Evolutionary conservation across 2,113 vertebrate species (phyloP), one percentile per base, ranked within the genome.

Genomic region (Excalfactoria chinensis): DNA sequence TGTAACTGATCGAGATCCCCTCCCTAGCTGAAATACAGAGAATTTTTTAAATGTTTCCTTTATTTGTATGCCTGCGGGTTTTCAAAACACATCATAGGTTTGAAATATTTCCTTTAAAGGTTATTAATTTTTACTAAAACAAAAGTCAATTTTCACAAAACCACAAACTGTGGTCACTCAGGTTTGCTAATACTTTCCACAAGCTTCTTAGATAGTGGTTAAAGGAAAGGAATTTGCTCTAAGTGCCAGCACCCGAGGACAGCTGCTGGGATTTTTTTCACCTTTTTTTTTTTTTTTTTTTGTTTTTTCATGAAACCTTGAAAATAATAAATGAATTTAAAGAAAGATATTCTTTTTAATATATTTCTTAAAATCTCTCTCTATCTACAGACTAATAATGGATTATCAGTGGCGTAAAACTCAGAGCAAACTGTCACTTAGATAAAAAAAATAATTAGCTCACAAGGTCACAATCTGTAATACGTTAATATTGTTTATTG

Each of bases 81-180:
- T 84, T 81, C 67, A 72, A 94, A 84, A 56, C 30, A 51, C 1
- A 0, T 21, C 20, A 25, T 9, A 4, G 4, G 19, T 77, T 83
- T 68, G 64, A 91, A 95, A 74, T 70, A 70, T 75, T 88, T 71
- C 35, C 91, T 91, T 60, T 49, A 68, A 72, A 76, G 9, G 4
- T 63, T 53, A 66, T 41, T 30, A 59, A 43, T 83, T 95, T 85
- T 73, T 72, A 76, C 22, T 58, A 34, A 73, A 91, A 70, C 12
- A 73, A 71, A 86, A 90, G 37, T 44, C 68, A 84, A 26, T 88
- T 92, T 93, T 95, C 49, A 71, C 20, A 91, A 75, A 86, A 34
- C 58, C 80, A 81, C 62, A 90, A 62, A 72, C 55, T 88, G 55
- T 37, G 63, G 70, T 58, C 55, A 62, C 35, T 94, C 41, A 49